A percentile compares a stretch with the other conserved stretches of the same genome.
Conservation (phyloP, 2,113 vertebrate species). For the human region DNA sequence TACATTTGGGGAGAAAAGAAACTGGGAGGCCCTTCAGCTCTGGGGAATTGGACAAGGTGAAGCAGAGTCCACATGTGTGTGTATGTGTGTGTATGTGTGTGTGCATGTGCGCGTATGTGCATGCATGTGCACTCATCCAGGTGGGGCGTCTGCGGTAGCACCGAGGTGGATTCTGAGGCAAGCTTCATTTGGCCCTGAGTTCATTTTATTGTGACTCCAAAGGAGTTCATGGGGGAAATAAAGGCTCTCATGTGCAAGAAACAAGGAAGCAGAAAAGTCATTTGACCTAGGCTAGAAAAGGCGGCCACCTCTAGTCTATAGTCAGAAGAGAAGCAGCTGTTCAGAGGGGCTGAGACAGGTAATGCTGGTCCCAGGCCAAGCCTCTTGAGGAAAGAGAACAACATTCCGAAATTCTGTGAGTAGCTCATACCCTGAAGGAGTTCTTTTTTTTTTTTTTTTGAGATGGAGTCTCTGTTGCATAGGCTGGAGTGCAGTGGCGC, state of each 20-base stretch:
- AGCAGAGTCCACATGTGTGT: background rate
- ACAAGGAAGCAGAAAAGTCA: background rate
- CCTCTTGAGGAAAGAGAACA: background rate
- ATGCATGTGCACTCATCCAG: background rate
- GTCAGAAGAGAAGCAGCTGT: background rate
- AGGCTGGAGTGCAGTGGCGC: too few species aligned
- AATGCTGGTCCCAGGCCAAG: background rate
- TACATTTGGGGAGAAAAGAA: background rate
- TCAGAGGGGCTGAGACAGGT: background rate
- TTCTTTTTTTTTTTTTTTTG: background rate
- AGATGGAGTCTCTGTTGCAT: too few species aligned
- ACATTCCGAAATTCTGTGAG: background rate
- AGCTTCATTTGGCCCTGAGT: background rate
- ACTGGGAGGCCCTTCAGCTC: background rate
- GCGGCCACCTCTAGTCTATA: background rate
- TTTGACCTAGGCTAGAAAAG: background rate
- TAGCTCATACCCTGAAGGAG: background rate
- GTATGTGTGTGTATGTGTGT: background rate
- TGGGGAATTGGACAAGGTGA: background rate
- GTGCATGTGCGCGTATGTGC: rapidly evolving
- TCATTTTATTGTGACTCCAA: background rate
- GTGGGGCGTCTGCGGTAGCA: background rate
- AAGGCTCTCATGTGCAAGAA: background rate
- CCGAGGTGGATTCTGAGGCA: background rate
- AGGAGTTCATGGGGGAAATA: background rate